Base-by-base conservation (phyloP, 2,113 vertebrate genomes). In the Peromyscus leucopus region DNA sequence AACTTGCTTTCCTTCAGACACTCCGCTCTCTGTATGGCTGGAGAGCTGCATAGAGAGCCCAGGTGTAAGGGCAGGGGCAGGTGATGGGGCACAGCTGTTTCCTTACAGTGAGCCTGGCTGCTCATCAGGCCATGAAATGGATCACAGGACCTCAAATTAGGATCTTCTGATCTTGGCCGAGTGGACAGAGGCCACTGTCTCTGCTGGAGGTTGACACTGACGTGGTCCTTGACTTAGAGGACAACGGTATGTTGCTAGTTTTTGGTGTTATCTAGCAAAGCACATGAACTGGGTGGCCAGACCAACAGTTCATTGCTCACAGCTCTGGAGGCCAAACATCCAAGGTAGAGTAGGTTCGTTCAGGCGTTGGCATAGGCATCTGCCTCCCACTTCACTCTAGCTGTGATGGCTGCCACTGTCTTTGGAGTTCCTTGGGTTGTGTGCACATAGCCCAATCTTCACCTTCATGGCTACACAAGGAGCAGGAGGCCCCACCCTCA, bases 251-350 rank as follows among this genome's bases (percentile, higher is more conserved):
- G 22, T 42, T 16, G 0, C 26, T 1, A 2, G 36, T 46, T 26
- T 57, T 31, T 5, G 24, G 19, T 42, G 67, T 39, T 65, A 22
- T 36, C 36, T 72, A 33, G 26, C 2, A 11, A 36, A 82, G 72
- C 2, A 1, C 16, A 2, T 5, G 10, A 36, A 7, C 24, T 3
- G 31, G 24, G 42, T 4, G 26, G 6, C 15, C 28, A 21, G 17
- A 7, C 3, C 2, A 16, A 2, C 4, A 2, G 31, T 2, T 74
- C 15, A 4, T 2, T 11, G 19, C 55, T 59, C 15, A 2, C 7
- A 3, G 51, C 69, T 67, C 94, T 63, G 39, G 65, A 90, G 79
- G 79, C 42, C 11, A 0, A 31, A 42, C 16, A 39, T 79, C 31
- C 3, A 36, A 46, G 48, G 16, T 8, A 26, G 55, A 13, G 36